These are phyloP conservation scores for Plectropomus leopardus DNA, from an alignment of 2,113 vertebrate genomes.

Conservation along the genomic window DNA sequence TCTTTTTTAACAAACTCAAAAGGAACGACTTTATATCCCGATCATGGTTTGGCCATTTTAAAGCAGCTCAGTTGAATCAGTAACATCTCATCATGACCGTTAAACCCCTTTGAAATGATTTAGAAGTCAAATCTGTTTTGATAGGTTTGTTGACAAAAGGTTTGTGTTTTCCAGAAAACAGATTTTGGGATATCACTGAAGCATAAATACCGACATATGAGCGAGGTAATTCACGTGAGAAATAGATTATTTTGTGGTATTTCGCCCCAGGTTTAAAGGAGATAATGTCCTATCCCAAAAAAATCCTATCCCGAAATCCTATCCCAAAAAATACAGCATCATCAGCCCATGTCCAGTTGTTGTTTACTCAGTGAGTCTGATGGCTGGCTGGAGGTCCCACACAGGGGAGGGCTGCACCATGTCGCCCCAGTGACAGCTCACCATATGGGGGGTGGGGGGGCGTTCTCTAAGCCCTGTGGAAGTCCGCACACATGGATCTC, in stretches of 20 bases:
- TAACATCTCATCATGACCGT: conserved; percentile 31
- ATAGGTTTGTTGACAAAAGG: conserved; percentile 30
- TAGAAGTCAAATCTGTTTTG: conserved; percentile 38
- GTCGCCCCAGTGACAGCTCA: conserved; percentile 66
- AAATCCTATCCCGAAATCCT: conserved; percentile 13
- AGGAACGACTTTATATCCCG: not conserved
- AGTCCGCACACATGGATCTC: conserved; percentile 77
- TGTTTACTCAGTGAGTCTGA: conserved; percentile 75
- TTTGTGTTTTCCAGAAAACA: conserved; percentile 45
- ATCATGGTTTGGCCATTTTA: not conserved
- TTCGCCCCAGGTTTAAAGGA: conserved; percentile 52
- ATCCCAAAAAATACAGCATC: conserved; percentile 32
- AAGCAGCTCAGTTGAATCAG: conserved; percentile 10
- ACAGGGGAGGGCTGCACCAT: conserved; percentile 66
- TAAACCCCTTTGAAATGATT: not conserved
- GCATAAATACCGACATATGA: conserved; percentile 59
- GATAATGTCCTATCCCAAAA: conserved; percentile 43
- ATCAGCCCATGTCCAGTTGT: conserved; percentile 74
- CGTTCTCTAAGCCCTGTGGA: conserved; percentile 76
- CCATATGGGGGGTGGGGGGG: conserved; percentile 76
- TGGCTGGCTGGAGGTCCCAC: conserved; percentile 69
- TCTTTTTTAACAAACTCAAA: conserved; percentile 5
- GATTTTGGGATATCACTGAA: conserved; percentile 43
- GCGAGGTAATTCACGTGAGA: conserved; percentile 49
- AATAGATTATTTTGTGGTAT: conserved; percentile 53